Percentiles rank a stretch among this genome's conserved stretches.
Evolutionary conservation across 2,113 vertebrate genomes (phyloP).

Genomic region (Vanacampus margaritifer): DNA sequence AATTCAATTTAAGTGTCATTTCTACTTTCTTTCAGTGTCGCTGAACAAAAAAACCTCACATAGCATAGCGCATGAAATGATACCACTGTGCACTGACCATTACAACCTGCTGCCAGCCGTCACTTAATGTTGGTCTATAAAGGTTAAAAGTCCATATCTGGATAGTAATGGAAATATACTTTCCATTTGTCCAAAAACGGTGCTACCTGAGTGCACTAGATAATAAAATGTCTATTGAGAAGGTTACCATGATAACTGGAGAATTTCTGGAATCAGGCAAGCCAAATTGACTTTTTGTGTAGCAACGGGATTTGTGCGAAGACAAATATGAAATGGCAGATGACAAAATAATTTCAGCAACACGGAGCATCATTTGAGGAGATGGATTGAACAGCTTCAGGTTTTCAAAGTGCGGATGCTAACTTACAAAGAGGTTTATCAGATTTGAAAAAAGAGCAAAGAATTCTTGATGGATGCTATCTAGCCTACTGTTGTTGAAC

Average conservation of each 20-base stretch:
- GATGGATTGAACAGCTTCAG: background rate
- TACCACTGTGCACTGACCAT: background rate
- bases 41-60: background rate
- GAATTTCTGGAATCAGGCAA: constrained; percentile 15
- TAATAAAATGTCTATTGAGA: constrained; percentile 16
- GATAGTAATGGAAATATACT: constrained; percentile 9
- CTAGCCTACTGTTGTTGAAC: background rate
- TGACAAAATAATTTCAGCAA: background rate
- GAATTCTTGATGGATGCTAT: background rate
- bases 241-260: constrained; percentile 20
- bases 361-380: background rate
- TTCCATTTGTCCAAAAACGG: constrained; percentile 22
- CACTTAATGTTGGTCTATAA: background rate
- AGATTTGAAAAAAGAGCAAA: background rate
- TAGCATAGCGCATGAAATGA: background rate
- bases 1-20: constrained; percentile 3
- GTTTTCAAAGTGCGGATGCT: background rate
- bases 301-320: background rate
- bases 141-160: constrained; percentile 8
- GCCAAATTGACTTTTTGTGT: constrained; percentile 12
- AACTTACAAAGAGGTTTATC: too few species aligned
- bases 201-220: constrained; percentile 15
- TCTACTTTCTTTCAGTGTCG: background rate
- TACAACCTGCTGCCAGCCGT: constrained; percentile 10
- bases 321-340: background rate